Evolutionary conservation across 1,140 invertebrate genomes (phyloP), one percentile per base, ranked within the genome.

Genomic region (Macrosteles quadrilineatus): DNA sequence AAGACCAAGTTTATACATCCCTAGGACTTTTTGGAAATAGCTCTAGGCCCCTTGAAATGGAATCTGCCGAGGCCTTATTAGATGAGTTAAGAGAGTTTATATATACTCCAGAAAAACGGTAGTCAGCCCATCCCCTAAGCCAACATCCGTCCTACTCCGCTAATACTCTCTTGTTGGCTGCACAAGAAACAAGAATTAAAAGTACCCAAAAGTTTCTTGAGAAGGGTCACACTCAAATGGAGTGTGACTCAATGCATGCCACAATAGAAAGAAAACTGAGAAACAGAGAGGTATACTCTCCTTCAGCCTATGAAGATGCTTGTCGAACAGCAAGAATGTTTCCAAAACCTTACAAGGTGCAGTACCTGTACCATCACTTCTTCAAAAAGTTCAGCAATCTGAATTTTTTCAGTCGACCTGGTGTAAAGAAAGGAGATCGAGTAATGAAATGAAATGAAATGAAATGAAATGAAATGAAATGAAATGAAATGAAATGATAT

Each of bases 311-410:
- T 21, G 50, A 55, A 55, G 50, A 55, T 19, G 50, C 50, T 55
- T 55, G 50, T 55, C 50, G 50, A 9, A 25, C 50, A 19, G 50
- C 50, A 17, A 55, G 50, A 25, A 19, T 55, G 50, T 6, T 9
- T 55, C 50, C 30, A 72, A 67, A 36, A 30, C 71, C 71, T 23
- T 74, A 74, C 53, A 68, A 68, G 23, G 72, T 66, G 1, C 25
- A 71, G 17, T 40, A 40, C 17, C 36, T 40, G 17, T 40, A 45
- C n/a, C 68, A 71, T 36, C 29, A 65, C 4, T 68, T 71, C 65
- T 74, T 74, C 30, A 29, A 3, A 11, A 45, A 74, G 27, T 74
- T 68, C 57, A 59, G 63, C 14, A 57, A 57, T 11, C 23, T 21
- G 14, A 25, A 43, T 14, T 65, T 43, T 31, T 70, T 36, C 25